These are phyloP conservation scores for Chrysopilus asiliformis DNA, from an alignment of 2,888 invertebrate species.

Conservation along the genomic window DNA sequence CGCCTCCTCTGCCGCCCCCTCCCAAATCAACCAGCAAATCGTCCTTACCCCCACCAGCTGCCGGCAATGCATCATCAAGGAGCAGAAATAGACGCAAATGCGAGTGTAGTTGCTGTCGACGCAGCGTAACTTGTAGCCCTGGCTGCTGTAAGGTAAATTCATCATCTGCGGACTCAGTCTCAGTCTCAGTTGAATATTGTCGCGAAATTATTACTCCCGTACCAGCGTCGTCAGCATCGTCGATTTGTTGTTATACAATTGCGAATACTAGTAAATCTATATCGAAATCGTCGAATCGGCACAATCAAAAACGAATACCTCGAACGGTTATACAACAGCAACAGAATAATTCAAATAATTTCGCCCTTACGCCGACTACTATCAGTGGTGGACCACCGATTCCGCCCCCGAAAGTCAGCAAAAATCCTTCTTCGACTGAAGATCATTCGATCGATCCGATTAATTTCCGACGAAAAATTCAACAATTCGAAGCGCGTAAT, in stretches of 20 bases:
- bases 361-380: neutral
- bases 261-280: constrained; percentile 15
- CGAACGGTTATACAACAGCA: constrained; percentile 9
- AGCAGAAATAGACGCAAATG: no score
- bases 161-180: no score
- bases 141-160: constrained; percentile 13
- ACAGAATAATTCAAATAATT: neutral
- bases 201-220: no score
- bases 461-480: constrained; percentile 21
- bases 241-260: constrained; percentile 31
- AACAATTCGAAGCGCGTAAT: constrained; percentile 18
- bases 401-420: neutral
- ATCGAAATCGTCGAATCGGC: constrained; percentile 11
- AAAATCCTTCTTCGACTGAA: neutral
- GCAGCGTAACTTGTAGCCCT: no score
- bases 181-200: constrained; percentile 13
- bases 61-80: no score
- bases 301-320: constrained; percentile 10
- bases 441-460: constrained; percentile 17
- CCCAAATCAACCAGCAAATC: no score
- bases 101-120: no score
- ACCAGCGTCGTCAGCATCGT: constrained; percentile 19
- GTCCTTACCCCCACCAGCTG: no score
- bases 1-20: no score
- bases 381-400: neutral